Evolutionary conservation across 2,797 vertebrate genomes (phyloP).

Genomic region (Mus spretus): DNA sequence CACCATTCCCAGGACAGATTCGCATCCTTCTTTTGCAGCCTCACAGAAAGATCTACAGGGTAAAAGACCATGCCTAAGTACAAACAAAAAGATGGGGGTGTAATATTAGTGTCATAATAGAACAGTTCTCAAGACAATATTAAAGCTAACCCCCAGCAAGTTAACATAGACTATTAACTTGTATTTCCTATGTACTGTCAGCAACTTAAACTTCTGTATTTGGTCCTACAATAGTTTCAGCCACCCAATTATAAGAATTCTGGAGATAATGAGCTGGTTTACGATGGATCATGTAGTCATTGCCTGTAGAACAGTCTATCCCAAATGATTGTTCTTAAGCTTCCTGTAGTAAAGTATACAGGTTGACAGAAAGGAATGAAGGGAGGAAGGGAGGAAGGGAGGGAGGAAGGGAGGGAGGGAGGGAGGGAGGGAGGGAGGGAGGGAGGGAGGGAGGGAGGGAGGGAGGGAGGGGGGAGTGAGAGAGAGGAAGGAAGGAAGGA

Average conservation of each 20-base stretch:
- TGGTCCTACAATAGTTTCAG: conserved; percentile 3
- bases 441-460: no score
- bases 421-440: no score
- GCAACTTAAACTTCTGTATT: conserved; percentile 25
- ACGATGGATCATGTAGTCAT: neutral
- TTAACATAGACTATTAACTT: neutral
- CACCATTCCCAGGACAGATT: conserved; percentile 95
- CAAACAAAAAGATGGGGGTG: conserved; percentile 46
- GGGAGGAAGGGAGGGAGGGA: no score
- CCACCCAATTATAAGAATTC: neutral
- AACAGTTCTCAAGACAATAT: conserved; percentile 31
- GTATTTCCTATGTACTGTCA: neutral
- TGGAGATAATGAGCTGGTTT: neutral
- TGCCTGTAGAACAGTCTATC: neutral
- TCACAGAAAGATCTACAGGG: conserved; percentile 96
- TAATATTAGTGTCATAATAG: conserved; percentile 20
- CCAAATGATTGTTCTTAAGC: neutral
- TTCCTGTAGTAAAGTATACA: neutral
- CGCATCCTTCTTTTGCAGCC: conserved; percentile 95
- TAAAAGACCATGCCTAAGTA: conserved; percentile 90
- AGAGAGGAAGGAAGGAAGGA: no score
- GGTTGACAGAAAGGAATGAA: neutral
- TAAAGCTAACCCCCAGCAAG: neutral
- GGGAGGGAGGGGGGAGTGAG: no score
- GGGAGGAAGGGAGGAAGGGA: no score